Conservation (phyloP, 1,140 invertebrate species). For the Pentalonia nigronervosa region DNA sequence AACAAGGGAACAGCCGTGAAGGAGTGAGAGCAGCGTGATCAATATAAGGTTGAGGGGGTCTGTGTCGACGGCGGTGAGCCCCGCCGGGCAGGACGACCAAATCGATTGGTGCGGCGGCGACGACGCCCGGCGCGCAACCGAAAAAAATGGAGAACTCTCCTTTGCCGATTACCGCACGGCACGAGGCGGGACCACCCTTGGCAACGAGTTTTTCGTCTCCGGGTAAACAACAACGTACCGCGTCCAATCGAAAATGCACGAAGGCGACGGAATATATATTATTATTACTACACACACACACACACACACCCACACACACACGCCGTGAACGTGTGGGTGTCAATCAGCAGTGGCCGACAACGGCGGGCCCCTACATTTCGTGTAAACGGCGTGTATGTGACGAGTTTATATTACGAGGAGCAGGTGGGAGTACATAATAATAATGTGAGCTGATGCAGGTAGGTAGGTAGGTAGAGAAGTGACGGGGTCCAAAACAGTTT, state of each 20-base stretch:
- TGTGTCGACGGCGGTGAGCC: neutral
- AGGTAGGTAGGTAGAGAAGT: neutral
- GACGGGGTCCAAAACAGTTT: neutral
- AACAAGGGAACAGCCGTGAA: neutral
- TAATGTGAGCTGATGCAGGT: neutral
- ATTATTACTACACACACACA: neutral
- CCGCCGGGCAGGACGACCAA: neutral
- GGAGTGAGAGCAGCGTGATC: constrained; percentile 12
- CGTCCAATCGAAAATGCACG: neutral
- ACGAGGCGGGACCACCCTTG: constrained; percentile 13
- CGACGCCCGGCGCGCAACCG: neutral
- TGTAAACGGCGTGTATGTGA: neutral
- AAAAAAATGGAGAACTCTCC: neutral
- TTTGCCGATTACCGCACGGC: neutral
- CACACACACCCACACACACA: neutral
- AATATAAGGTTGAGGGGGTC: neutral
- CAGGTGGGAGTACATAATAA: constrained; percentile 7
- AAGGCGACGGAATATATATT: neutral
- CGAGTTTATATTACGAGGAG: constrained; percentile 16
- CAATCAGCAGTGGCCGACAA: neutral
- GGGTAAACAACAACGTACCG: neutral
- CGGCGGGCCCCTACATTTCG: constrained; percentile 29
- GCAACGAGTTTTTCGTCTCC: constrained; percentile 15
- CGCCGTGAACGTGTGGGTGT: constrained; percentile 25
- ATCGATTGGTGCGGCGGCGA: neutral